Evolutionary conservation across 2,113 vertebrate species (phyloP).

Genomic region (Hippocampus abdominalis): DNA sequence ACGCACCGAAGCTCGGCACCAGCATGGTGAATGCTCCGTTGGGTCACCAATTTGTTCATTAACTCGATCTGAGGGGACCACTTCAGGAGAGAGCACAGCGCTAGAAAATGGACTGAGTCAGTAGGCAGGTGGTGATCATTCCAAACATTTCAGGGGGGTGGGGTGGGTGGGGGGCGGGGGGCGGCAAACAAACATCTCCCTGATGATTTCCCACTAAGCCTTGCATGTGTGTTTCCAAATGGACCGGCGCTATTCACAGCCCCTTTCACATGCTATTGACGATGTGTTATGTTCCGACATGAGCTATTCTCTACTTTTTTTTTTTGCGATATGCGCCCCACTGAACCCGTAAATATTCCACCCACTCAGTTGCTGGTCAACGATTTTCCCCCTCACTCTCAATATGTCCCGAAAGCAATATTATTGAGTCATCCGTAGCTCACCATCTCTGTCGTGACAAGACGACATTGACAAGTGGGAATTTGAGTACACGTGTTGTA

Average conservation of each 20-base stretch:
- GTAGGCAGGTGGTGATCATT: conserved; percentile 34
- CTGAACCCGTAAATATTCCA: conserved; percentile 18
- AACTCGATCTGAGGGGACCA: conserved; percentile 26
- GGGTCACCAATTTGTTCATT: conserved; percentile 32
- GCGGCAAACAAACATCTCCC: conserved; percentile 40
- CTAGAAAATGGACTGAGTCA: conserved; percentile 43
- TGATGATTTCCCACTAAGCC: conserved; percentile 57
- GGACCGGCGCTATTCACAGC: conserved; percentile 18
- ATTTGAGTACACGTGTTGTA: background rate
- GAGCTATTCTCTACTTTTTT: conserved; percentile 23
- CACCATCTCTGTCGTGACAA: background rate
- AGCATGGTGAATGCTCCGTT: background rate
- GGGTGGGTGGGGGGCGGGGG: conserved; percentile 3
- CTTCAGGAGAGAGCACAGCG: conserved; percentile 34
- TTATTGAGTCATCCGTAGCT: background rate
- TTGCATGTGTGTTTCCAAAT: conserved; percentile 32
- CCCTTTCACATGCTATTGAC: conserved; percentile 28
- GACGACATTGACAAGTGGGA: background rate
- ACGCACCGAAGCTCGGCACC: background rate
- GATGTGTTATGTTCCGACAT: conserved; percentile 19
- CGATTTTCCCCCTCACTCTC: conserved; percentile 1
- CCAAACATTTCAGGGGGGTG: conserved; percentile 34
- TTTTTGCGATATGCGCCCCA: conserved; percentile 12
- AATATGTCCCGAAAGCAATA: background rate
- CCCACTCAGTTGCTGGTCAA: conserved; percentile 3